Base-by-base conservation (phyloP, 2,797 vertebrate species). In the Megaceryle alcyon region DNA sequence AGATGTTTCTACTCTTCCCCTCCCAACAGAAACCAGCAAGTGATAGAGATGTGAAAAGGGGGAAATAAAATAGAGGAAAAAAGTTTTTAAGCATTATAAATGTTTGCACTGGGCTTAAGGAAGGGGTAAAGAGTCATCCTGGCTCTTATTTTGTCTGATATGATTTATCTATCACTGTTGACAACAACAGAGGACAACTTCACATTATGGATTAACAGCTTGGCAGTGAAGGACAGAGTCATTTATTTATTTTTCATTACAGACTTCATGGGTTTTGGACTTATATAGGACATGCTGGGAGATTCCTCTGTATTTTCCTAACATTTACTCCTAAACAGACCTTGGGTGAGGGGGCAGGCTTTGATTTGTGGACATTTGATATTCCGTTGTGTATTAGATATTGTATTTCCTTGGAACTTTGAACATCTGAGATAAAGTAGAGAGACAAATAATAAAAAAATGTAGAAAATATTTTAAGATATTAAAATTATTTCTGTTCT, bases 161-260 rank as follows among this genome's bases (percentile, higher is more conserved):
- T 77, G 79, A 91, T 95, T 95, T 94, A 94, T 80, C 51, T 41
- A 60, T 39, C 46, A 35, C 29, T 77, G 85, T 59, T 97, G 90
- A 91, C 83, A 95, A 53, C 61, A 88, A 59, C 57, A 82, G 76
- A 91, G 48, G 29, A 65, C 79, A 95, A 22, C 46, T 71, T 39
- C 39, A 88, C 31, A 20, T 73, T 91, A 89, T 77, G 73, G 66
- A 95, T 94, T 94, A 94, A 86, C 41, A 76, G n/a, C n/a, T 94
- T 95, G 92, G 59, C 77, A 92, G 77, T 73, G 80, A 97, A 96
- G 95, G 91, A 94, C 87, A 76, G 79, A 89, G 56, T 75, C 2
- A 86, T 94, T 94, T 94, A 91, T 97, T 95, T 95, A 90, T 39
- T 90, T 94, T 93, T 94, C 82, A 91, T 93, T 90, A 81, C 46